Base-by-base conservation (phyloP, 2,888 invertebrate genomes). In the Griposia aprilina region DNA sequence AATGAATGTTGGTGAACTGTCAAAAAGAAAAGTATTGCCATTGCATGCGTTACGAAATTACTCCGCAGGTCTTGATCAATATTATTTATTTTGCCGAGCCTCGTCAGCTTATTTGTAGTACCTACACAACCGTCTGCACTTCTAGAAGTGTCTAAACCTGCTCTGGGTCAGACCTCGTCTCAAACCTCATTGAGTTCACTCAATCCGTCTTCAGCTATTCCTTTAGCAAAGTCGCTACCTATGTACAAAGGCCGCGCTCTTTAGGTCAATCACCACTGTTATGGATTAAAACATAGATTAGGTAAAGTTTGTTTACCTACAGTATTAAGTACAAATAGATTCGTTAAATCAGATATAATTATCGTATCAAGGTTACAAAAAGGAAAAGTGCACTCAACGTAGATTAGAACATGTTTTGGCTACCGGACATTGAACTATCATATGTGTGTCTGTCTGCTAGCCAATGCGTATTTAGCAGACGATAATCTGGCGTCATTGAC, bases 371-470 rank as follows among this genome's bases (percentile, higher is more conserved):
- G 81, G 69, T 66, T 55, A 66, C 11, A 8, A 1, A 17, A 1
- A 66, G 23, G n/a, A 55, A 60, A 72, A 75, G 81, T 76, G 23
- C 81, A 81, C 70, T 81, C 36, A 81, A 76, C 69, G 60, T 70
- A 55, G 68, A 81, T 80, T 52, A 52, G 23, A n/a, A n/a, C 41
- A 23, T 57, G 26, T 57, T 57, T 74, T 41, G 66, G 11, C 55
- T 30, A 50, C 2, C 15, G n/a, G 67, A 45, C 26, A 48, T 55
- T 66, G 30, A n/a, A 36, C 23, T 26, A 17, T 36, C 23, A 23
- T 65, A 50, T 23, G 20, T 41, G 10, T 6, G 15, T 55, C 30
- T 55, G 20, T 75, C 13, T 72, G 13, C 2, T 36, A 15, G 59
- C 11, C 36, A 20, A 2, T 45, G 10, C 13, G 10, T 50, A 52